Base-by-base conservation (phyloP, 1,140 invertebrate genomes). In the Adoxophyes honmai region DNA sequence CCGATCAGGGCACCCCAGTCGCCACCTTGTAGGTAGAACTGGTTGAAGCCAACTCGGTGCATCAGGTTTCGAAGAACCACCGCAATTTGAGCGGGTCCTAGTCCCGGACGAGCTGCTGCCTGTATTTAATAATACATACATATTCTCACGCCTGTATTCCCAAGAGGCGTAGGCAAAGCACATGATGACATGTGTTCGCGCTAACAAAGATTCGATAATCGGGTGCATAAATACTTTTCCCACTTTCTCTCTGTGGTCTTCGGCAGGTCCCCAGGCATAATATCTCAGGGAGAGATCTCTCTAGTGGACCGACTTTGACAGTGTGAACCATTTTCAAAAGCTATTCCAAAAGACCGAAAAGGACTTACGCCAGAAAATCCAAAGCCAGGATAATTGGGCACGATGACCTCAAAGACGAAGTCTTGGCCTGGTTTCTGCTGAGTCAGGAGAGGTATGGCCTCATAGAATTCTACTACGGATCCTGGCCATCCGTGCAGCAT, bases 401-500 rank as follows among this genome's bases (percentile, higher is more conserved):
- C 91, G 9, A 96, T 90, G 1, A 96, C 88, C 81, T 96, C 94
- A 73, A 96, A 96, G 9, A 93, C 93, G 67, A 94, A 92, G 57
- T 93, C 89, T 35, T 88, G 77, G 1, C 87, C 89, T 13, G 14
- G 85, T 67, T 35, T 94, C 6, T 90, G 83, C 5, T 86, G 90
- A 0, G 90, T 93, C 3, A 96, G 77, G 9, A 94, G 48, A 0
- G 93, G 93, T 58, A 94, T 92, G 6, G 95, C 86, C 68, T 95
- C 93, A 59, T 95, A 93, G 75, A 97, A 97, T 73, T 97, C 95
- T 8, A 93, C 89, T 0, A 97, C 89, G 0, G 94, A 95, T 39
- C 96, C 96, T 0, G 96, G 96, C 96, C 96, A 98, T 9, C 96
- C 96, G 70, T 98, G 96, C 1, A 95, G 62, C 0, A 97, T 4